Conservation (phyloP, 35 echinoderm and acorn worm genomes). For the Ptychodera flava region DNA sequence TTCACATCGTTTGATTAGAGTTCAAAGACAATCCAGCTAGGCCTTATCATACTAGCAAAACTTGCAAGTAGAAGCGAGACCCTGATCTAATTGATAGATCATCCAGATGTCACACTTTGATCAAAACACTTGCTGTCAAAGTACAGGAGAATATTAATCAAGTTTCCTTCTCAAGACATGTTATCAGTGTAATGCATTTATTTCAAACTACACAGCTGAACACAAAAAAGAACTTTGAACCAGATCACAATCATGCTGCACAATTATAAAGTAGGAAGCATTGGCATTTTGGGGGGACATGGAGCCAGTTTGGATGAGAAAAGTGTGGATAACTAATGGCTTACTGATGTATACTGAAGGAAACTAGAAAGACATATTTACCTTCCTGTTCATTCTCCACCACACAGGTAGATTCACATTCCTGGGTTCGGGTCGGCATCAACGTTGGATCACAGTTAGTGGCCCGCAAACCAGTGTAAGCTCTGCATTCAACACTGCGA, state of each 20-base stretch:
- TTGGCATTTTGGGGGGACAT: neutral
- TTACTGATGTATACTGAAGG: neutral
- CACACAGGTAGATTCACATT: slow-evolving; percentile 67
- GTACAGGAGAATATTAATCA: too few relatives aligned
- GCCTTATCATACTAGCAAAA: too few relatives aligned
- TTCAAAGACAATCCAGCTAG: too few relatives aligned
- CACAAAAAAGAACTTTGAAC: neutral
- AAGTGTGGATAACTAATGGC: neutral
- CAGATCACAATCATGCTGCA: neutral
- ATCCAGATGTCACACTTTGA: too few relatives aligned
- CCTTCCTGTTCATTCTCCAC: slow-evolving; percentile 39
- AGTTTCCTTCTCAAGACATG: too few relatives aligned
- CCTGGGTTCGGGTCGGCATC: slow-evolving; percentile 34
- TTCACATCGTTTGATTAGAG: too few relatives aligned
- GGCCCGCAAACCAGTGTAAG: slow-evolving; percentile 41
- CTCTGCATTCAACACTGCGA: slow-evolving; percentile 48
- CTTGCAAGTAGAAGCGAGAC: too few relatives aligned
- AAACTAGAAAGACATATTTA: slow-evolving; percentile 39
- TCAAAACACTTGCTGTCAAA: too few relatives aligned
- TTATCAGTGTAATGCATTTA: neutral
- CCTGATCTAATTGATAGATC: too few relatives aligned
- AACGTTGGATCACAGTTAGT: slow-evolving; percentile 37
- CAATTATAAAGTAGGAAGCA: neutral
- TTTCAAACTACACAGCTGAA: neutral
- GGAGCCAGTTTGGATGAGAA: neutral